Conservation (phyloP, 2,888 invertebrate genomes). For the Leuctra nigra region DNA sequence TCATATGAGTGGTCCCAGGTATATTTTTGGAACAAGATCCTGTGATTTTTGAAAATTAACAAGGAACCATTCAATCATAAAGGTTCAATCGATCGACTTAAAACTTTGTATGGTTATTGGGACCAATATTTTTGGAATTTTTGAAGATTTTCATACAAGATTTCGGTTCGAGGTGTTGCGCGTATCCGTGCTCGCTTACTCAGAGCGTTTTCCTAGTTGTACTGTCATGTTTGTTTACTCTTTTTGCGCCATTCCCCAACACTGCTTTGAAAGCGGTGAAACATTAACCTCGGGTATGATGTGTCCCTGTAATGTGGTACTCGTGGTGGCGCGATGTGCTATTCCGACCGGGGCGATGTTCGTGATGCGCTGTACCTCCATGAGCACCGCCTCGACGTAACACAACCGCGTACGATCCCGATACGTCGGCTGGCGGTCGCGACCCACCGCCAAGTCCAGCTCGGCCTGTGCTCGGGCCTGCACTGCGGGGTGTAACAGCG, state of each 20-base stretch:
- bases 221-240: no score
- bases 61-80: no score
- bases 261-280: not conserved
- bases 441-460: conserved; percentile 24
- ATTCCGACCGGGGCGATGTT: conserved; percentile 49
- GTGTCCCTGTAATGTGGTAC: conserved; percentile 43
- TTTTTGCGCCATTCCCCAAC: no score
- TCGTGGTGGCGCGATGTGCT: conserved; percentile 44
- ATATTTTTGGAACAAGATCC: no score
- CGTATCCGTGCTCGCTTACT: no score
- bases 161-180: no score
- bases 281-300: conserved; percentile 43
- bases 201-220: no score
- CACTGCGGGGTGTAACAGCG: conserved; percentile 50
- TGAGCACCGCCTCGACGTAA: conserved; percentile 42
- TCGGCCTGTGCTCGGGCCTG: conserved; percentile 45
- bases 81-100: no score
- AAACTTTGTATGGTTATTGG: no score
- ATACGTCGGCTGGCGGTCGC: conserved; percentile 21
- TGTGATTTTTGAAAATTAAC: no score
- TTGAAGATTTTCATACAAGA: not conserved
- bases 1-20: no score
- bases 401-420: conserved; percentile 28
- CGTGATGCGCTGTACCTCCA: conserved; percentile 47
- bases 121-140: no score